phyloP scores from a whole-genome alignment of 2,888 invertebrate genomes.

The Conomelus anceps region DNA sequence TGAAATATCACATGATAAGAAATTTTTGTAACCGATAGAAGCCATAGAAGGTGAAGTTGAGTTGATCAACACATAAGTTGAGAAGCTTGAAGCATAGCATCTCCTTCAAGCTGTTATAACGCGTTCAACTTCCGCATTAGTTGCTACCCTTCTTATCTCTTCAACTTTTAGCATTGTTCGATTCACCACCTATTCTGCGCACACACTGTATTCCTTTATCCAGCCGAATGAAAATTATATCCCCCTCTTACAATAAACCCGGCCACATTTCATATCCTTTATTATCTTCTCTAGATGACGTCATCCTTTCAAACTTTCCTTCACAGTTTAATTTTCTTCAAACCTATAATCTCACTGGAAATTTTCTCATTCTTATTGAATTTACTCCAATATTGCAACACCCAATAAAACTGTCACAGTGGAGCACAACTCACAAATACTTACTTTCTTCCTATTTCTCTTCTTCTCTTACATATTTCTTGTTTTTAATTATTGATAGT shows the following conservation, averaged over 20 bases:
- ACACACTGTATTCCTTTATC: not conserved
- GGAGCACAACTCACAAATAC: too few species aligned
- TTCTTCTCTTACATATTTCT: too few species aligned
- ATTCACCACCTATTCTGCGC: not conserved
- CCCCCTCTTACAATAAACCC: not conserved
- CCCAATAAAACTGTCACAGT: too few species aligned
- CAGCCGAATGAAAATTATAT: not conserved
- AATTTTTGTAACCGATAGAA: too few species aligned
- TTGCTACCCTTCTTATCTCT: not conserved
- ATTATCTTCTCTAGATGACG: not conserved
- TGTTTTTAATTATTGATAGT: too few species aligned
- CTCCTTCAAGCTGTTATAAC: not conserved
- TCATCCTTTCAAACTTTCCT: not conserved
- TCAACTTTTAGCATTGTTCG: not conserved
- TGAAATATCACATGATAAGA: too few species aligned
- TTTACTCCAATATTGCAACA: too few species aligned
- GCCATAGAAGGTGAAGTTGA: not conserved
- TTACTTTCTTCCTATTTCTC: too few species aligned
- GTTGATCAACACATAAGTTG: not conserved
- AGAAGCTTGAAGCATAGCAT: not conserved
- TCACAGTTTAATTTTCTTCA: too few species aligned
- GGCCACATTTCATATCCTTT: not conserved
- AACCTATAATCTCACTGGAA: too few species aligned
- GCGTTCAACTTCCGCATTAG: not conserved
- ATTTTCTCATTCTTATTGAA: too few species aligned